Conservation (phyloP, 2,797 vertebrate species). For the Spheniscus humboldti region DNA sequence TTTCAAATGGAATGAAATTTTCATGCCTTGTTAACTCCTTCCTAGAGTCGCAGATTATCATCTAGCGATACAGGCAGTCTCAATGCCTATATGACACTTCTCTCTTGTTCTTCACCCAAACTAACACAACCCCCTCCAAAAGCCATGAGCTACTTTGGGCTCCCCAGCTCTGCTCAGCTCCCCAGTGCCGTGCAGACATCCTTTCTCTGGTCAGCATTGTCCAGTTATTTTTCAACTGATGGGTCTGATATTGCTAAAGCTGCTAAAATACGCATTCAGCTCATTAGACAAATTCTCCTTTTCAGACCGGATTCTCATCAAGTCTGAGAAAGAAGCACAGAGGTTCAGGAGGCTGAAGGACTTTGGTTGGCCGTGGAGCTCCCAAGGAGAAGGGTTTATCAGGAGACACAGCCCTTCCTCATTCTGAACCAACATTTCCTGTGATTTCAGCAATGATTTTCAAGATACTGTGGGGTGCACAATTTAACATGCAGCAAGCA, state of each 20-base stretch:
- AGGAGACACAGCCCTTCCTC: conserved; percentile 6
- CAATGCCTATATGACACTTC: background rate
- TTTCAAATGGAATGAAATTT: background rate
- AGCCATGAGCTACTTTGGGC: background rate
- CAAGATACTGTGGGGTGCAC: background rate
- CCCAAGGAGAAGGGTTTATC: background rate
- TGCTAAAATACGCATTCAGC: background rate
- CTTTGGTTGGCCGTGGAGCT: background rate
- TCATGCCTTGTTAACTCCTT: background rate
- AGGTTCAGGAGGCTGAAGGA: background rate
- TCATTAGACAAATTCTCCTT: background rate
- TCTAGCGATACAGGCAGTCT: background rate
- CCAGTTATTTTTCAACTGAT: background rate
- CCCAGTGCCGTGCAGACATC: background rate
- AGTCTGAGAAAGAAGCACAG: background rate
- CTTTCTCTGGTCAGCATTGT: background rate
- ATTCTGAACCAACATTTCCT: conserved; percentile 12
- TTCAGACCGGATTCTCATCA: background rate
- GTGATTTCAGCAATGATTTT: conserved; percentile 1
- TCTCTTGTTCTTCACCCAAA: background rate
- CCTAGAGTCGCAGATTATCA: background rate
- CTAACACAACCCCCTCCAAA: background rate
- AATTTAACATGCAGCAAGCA: background rate
- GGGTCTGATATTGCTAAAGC: background rate
- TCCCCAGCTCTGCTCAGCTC: background rate